Evolutionary conservation across 2,797 vertebrate genomes (phyloP), one percentile per base, ranked within the genome.

Genomic region (Molothrus aeneus): DNA sequence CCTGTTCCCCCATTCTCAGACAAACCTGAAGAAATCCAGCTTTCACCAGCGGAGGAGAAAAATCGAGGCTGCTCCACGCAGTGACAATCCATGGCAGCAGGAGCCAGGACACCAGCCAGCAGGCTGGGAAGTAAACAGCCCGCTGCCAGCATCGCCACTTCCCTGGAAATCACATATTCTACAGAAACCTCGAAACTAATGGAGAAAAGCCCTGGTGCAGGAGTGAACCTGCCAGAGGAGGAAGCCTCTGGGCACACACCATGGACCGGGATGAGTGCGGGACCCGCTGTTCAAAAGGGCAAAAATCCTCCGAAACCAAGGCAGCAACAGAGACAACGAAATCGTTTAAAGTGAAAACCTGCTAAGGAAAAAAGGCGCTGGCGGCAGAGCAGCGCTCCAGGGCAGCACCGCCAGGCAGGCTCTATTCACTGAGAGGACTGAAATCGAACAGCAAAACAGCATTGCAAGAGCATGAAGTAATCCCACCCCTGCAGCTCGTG

Each of bases 381-480:
- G 59, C 10, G 32, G 47, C 65, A 12, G 4, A 57, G 88, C 88
- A 80, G 77, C 18, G 40, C 53, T 72, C 11, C 71, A 7, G 77
- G 77, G 77, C 92, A 42, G 51, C 79, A 9, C 11, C 7, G 64
- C 86, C 53, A 11, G 82, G 73, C 84, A 36, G 61, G n/a, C 81
- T n/a, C 88, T 56, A 13, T 43, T 40, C 80, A 60, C 45, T 34
- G 11, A 70, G 71, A 53, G 24, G 32, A 32, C 81, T 29, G 74
- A 75, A 64, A 86, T 7, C 54, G 19, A 78, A 50, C 81, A 92
- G 93, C 95, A 93, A 87, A 96, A 93, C 88, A 95, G 90, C 95
- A 96, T 96, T 96, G 86, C 95, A 92, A 90, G 86, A 87, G 94
- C 92, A 91, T 97, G 95, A 95, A 97, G 95, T 97, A 95, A 96